Evolutionary conservation across 2,113 vertebrate genomes (phyloP).

Genomic region (Rhineura floridana): DNA sequence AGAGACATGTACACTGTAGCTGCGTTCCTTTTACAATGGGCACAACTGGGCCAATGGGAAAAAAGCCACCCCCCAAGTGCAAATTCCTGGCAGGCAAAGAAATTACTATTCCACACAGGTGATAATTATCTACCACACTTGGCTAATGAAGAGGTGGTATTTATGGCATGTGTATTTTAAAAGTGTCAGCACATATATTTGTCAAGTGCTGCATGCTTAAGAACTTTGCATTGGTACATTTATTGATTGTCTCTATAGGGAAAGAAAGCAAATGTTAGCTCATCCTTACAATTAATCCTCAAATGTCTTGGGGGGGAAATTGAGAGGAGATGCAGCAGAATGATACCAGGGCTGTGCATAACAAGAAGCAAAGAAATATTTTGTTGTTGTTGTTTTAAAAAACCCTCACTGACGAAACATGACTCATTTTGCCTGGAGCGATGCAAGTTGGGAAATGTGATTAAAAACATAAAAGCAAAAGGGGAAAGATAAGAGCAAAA

Average conservation of each 20-base stretch:
- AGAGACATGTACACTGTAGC: no score
- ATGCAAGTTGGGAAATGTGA: constrained; percentile 44
- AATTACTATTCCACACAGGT: constrained; percentile 22
- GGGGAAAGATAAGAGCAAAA: constrained; percentile 43
- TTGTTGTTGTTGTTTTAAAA: constrained; percentile 10
- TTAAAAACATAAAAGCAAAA: constrained; percentile 64
- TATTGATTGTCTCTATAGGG: constrained; percentile 36
- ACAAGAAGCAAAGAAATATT: constrained; percentile 63
- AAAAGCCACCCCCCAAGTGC: neutral
- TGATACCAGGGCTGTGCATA: constrained; percentile 45
- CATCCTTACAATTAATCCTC: constrained; percentile 50
- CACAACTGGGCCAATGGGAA: no score
- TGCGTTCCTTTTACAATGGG: no score
- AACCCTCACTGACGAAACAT: constrained; percentile 55
- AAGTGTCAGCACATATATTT: constrained; percentile 49
- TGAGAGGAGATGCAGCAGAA: constrained; percentile 43
- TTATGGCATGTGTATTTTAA: constrained; percentile 32
- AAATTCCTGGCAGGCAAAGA: constrained; percentile 20
- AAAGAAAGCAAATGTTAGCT: constrained; percentile 66
- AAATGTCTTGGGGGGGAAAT: constrained; percentile 24
- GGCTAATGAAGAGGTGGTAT: constrained; percentile 20
- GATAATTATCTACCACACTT: constrained; percentile 46
- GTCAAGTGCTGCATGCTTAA: constrained; percentile 39
- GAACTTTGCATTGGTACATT: constrained; percentile 28
- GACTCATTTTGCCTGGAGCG: constrained; percentile 48